A percentile compares a stretch with the other conserved stretches of the same genome.
Conservation (phyloP, 2,113 vertebrate genomes). For the Megaceryle maxima region DNA sequence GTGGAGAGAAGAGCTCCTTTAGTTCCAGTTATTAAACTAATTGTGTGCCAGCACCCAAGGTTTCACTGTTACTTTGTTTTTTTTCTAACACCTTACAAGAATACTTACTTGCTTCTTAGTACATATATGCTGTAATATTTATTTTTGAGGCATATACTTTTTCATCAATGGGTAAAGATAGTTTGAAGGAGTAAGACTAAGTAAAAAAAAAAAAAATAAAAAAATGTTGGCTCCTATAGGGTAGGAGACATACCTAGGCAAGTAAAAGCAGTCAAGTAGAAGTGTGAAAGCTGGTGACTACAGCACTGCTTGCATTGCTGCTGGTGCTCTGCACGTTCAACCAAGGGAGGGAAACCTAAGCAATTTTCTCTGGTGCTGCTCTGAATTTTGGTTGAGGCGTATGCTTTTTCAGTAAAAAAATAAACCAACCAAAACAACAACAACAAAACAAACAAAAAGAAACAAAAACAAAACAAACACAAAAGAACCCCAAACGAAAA, state of each 20-base stretch:
- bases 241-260: not conserved
- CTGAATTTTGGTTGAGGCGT: not conserved
- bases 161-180: not conserved
- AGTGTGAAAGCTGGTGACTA: not conserved
- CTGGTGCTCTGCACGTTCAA: fast-evolving
- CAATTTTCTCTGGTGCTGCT: not conserved
- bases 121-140: not conserved
- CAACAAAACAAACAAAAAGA: no score
- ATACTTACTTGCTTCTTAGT: not conserved
- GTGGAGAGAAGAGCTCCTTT: not conserved
- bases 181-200: not conserved
- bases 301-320: not conserved
- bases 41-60: not conserved
- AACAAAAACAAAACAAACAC: no score
- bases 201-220: not conserved
- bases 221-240: not conserved
- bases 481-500: no score
- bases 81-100: not conserved
- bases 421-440: no score
- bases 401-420: not conserved
- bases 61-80: not conserved
- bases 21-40: not conserved
- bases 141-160: not conserved
- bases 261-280: not conserved
- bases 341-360: not conserved